These are phyloP conservation scores for Crotalus helleri DNA, from an alignment of 2,113 vertebrate species.

Conservation along the genomic window DNA sequence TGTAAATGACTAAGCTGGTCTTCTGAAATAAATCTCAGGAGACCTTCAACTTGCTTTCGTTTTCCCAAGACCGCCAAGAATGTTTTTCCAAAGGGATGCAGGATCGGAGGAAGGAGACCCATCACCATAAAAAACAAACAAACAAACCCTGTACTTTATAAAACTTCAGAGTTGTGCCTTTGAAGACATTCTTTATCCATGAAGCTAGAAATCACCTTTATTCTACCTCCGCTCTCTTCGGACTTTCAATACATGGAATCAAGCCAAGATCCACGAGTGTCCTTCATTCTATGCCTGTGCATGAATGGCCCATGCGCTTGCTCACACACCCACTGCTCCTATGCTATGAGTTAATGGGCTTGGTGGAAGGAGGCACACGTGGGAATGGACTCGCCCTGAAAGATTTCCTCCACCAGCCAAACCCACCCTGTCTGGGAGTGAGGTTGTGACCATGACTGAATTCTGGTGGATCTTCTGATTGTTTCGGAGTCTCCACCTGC, in stretches of 20 bases:
- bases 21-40: neutral
- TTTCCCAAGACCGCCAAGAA: neutral
- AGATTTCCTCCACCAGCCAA: neutral
- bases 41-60: neutral
- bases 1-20: neutral
- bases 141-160: neutral
- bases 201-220: neutral
- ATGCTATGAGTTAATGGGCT: neutral
- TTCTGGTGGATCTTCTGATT: neutral
- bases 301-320: neutral
- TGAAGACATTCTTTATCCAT: neutral
- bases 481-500: neutral
- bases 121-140: too few species aligned
- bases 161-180: neutral
- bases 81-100: neutral
- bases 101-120: neutral
- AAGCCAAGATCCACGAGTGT: neutral
- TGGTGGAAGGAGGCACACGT: too few species aligned
- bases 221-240: neutral
- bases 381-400: neutral
- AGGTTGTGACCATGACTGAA: neutral
- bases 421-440: neutral
- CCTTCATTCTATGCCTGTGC: neutral
- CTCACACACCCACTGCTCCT: rapidly evolving
- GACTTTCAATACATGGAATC: neutral